These are phyloP conservation scores for Apamea anceps DNA, from an alignment of 2,888 invertebrate genomes.

Conservation along the genomic window DNA sequence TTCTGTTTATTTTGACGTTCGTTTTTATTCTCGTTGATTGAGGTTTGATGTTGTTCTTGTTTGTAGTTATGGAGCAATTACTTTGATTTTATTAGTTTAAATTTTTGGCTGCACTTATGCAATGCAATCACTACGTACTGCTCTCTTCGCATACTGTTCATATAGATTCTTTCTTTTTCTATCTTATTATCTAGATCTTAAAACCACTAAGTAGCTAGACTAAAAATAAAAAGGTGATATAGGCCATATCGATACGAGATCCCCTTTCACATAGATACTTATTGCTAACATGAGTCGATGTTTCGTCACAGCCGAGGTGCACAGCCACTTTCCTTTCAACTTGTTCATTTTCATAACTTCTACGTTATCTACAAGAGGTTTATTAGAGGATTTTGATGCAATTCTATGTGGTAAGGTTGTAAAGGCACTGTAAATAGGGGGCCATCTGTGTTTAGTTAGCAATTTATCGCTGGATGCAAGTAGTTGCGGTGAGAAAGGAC, in stretches of 20 bases:
- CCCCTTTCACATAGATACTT: conserved; percentile 75
- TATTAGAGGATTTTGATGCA: conserved; percentile 56
- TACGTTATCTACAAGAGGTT: conserved; percentile 58
- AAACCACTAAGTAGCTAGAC: conserved; percentile 29
- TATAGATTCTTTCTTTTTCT: conserved; percentile 18
- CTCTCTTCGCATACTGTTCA: conserved; percentile 28
- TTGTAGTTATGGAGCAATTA: background rate
- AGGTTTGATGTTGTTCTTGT: conserved; percentile 2
- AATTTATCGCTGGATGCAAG: conserved; percentile 45
- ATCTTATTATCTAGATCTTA: conserved; percentile 33
- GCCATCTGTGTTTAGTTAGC: conserved; percentile 45
- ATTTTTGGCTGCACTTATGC: conserved; percentile 12
- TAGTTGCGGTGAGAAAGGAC: conserved; percentile 26
- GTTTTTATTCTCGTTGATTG: conserved; percentile 22
- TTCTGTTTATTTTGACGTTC: conserved; percentile 28
- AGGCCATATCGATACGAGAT: conserved; percentile 60
- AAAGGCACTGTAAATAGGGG: conserved; percentile 39
- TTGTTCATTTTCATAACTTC: conserved; percentile 72
- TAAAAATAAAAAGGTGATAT: conserved; percentile 53
- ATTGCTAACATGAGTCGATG: conserved; percentile 53
- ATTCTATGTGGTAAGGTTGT: conserved; percentile 57
- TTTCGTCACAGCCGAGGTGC: conserved; percentile 64
- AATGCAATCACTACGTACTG: conserved; percentile 3
- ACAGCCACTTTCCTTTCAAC: conserved; percentile 70
- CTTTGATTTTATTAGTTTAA: background rate